Evolutionary conservation across 1,140 invertebrate species (phyloP).

Genomic region (Saccostrea cuccullata): DNA sequence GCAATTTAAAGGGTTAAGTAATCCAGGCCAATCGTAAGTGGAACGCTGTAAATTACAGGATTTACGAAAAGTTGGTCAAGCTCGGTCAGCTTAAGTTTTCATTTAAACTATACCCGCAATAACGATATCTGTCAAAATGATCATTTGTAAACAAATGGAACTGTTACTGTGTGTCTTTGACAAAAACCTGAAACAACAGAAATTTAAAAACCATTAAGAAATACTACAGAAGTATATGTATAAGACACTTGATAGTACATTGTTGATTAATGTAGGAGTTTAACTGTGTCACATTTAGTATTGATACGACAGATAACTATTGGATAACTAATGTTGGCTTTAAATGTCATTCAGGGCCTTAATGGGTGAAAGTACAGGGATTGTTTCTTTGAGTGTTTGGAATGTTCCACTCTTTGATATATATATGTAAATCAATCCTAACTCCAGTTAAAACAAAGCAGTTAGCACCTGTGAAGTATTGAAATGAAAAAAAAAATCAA

Average conservation of each 20-base stretch:
- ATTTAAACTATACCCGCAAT: background rate
- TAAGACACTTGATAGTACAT: background rate
- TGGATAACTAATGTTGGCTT: background rate
- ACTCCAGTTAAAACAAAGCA: constrained; percentile 13
- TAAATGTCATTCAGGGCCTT: background rate
- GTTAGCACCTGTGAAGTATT: constrained; percentile 17
- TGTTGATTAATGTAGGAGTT: constrained; percentile 5
- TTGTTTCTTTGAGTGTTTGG: constrained; percentile 4
- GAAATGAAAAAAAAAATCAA: background rate
- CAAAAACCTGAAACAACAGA: background rate
- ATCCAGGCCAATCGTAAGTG: background rate
- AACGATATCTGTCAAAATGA: background rate
- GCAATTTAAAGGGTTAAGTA: too few species aligned
- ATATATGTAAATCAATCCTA: constrained; percentile 7
- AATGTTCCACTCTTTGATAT: constrained; percentile 1
- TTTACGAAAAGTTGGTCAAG: background rate
- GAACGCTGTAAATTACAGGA: background rate
- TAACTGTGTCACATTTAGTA: background rate
- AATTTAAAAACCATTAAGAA: background rate
- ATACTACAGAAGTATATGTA: background rate
- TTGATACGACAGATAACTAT: background rate
- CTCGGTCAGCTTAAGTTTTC: background rate
- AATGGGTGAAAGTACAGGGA: constrained; percentile 15
- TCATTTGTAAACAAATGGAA: background rate
- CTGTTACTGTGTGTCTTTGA: background rate